These are phyloP conservation scores for Coregonus clupeaformis DNA, from an alignment of 2,113 vertebrate species.

Conservation along the genomic window DNA sequence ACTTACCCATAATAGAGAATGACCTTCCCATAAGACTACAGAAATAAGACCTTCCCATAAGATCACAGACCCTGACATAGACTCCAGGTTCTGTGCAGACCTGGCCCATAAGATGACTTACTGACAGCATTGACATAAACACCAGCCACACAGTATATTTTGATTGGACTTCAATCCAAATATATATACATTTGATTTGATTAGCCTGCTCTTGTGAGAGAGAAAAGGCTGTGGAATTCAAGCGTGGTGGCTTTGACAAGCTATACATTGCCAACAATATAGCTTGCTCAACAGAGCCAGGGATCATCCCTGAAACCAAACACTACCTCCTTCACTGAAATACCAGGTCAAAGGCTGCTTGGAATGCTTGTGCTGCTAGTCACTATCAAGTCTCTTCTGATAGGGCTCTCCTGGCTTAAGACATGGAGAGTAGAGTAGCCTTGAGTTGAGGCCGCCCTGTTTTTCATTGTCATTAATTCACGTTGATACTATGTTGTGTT, in stretches of 20 bases:
- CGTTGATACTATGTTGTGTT: background rate
- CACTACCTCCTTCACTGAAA: background rate
- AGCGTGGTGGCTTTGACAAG: background rate
- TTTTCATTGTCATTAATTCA: too few species aligned
- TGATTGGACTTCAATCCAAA: too few species aligned
- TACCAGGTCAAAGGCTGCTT: too few species aligned
- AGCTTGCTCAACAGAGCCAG: background rate
- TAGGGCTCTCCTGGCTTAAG: background rate
- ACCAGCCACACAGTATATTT: background rate
- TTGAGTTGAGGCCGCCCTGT: too few species aligned
- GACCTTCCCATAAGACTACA: background rate
- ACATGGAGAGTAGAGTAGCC: background rate
- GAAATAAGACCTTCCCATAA: background rate
- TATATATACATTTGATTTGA: too few species aligned
- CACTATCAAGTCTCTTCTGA: too few species aligned
- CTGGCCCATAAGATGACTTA: too few species aligned
- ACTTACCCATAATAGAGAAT: background rate
- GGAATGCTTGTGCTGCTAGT: too few species aligned
- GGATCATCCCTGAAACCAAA: background rate
- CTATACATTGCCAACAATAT: background rate
- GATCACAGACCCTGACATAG: background rate
- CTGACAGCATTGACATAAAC: background rate
- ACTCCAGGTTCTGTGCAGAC: too few species aligned
- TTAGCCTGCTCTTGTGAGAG: too few species aligned
- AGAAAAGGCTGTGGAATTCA: background rate